A percentile compares a stretch with the other conserved stretches of the same genome.
Conservation (phyloP, 2,797 vertebrate species). For the Sebastes vulpes region DNA sequence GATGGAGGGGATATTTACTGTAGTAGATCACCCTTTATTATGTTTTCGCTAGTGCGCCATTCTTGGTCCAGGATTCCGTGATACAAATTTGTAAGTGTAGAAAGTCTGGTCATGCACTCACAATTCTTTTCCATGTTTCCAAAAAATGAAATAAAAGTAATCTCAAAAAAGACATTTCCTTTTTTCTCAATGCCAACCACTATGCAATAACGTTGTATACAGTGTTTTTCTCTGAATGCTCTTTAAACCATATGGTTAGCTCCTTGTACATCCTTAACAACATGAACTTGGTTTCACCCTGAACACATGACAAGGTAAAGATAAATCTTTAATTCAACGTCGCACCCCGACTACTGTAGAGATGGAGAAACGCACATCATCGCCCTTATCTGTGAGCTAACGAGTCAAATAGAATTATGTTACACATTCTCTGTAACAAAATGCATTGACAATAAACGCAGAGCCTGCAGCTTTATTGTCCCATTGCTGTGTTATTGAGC, state of each 20-base stretch:
- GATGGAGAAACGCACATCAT: conserved; percentile 32
- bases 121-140: neutral
- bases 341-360: conserved; percentile 1
- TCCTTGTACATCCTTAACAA: neutral
- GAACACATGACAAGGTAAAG: conserved; percentile 1
- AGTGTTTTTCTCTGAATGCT: neutral
- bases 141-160: neutral
- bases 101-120: neutral
- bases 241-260: neutral
- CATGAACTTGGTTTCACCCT: conserved; percentile 66
- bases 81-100: neutral
- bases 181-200: neutral
- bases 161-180: neutral
- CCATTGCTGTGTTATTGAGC: conserved; percentile 34
- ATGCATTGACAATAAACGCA: conserved; percentile 25
- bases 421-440: conserved; percentile 18
- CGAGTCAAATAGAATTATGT: conserved; percentile 56
- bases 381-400: conserved; percentile 52
- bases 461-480: conserved; percentile 45
- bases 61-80: neutral
- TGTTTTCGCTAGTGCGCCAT: neutral
- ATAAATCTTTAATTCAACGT: conserved; percentile 34
- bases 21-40: neutral
- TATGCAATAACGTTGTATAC: no score
- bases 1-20: neutral